Evolutionary conservation across 2,888 invertebrate genomes (phyloP), one percentile per base, ranked within the genome.

Genomic region (Meta bourneti): DNA sequence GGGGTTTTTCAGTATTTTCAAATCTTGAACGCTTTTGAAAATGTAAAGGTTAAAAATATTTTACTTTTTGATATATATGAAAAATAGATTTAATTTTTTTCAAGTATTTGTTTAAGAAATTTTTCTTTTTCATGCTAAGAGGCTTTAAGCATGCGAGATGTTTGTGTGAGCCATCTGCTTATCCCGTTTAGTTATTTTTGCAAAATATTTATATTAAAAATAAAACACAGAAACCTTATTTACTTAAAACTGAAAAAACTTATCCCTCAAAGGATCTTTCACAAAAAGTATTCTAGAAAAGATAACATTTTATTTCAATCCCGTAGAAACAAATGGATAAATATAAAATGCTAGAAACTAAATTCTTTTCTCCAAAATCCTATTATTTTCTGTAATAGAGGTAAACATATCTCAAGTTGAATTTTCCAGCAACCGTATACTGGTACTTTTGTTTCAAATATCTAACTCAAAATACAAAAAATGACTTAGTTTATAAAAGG

Each of bases 321-420:
- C 54, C 61, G 16, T 20, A 16, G 16, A 79, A 61, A 61, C 4
- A 7, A 20, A 79, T 13, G 20, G 13, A 19, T 7, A 51, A 20
- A 72, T 13, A 82, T n/a, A 49, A 49, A 9, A 72, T 51, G 52
- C 34, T 7, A 16, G 79, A 54, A 79, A 20, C 34, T 11, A 48
- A 20, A 61, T 61, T 19, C 51, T 79, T 82, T 7, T 72, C 16
- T 72, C 49, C 72, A 72, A 51, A 78, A 71, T 51, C 71, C 82
- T 72, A 82, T 82, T 82, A 82, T 72, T 19, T 19, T 34, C 51
- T 19, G 51, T 82, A 82, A 82, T 52, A 51, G 82, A 82, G 52
- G 82, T 82, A 82, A 82, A 82, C 82, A 82, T 61, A 61, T 61
- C 7, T 61, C 61, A 16, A 9, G 7, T 61, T 16, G 61, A 16